Base-by-base conservation (phyloP, 2,797 vertebrate genomes). In the Acropternis orthonyx region DNA sequence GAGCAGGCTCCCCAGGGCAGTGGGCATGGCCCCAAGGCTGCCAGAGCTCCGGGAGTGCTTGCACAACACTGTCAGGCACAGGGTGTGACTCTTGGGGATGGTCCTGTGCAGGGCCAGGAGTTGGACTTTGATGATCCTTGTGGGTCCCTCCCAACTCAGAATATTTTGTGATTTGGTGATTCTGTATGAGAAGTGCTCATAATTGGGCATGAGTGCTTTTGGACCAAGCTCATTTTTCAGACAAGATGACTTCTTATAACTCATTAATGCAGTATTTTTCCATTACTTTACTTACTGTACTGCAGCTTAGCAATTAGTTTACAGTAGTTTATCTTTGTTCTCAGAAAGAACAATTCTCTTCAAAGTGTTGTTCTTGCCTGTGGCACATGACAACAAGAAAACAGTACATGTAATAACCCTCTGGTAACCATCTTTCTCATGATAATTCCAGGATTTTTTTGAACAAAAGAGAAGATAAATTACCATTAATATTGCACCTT, bases 311-410 rank as follows among this genome's bases (percentile, higher is more conserved):
- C 68, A 82, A 90, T 90, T 76, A 94, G n/a, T 82, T 95, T 96
- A 65, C 6, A 55, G 39, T 41, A 91, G 87, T 82, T 88, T 92
- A 77, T 96, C 95, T 97, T 97, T 92, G 92, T 95, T 95, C 72
- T 89, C 54, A 82, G 59, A 88, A 62, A 68, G 79, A 83, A 41
- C 2, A 69, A 76, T 88, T 74, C 59, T 83, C 85, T 97, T 95
- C 80, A 91, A 97, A 79, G 62, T 85, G 89, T 87, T 96, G 44
- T 59, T 95, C 82, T 94, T 92, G 94, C 86, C 96, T 88, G 79
- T 95, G 96, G 91, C 90, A 90, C 77, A 94, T 88, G 66, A 92
- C 76, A 95, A 75, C 39, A 94, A 97, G 74, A 96, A 95, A 96
- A 84, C 67, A 91, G 91, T 81, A 51, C 43, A 41, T 83, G 81